Conservation (phyloP, 2,113 vertebrate species). For the Numida meleagris region DNA sequence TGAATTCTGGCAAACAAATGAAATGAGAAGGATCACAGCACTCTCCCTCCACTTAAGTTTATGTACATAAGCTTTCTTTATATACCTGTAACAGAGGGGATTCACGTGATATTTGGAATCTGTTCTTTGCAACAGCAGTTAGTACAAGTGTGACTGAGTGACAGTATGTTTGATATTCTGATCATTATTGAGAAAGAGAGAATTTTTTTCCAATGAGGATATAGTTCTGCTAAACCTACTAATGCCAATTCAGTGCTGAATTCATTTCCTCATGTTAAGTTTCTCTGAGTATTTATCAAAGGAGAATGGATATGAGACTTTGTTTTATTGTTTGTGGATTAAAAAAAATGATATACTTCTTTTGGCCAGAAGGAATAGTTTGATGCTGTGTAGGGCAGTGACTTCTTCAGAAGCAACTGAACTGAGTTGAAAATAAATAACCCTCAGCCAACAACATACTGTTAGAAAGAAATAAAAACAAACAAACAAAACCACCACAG, state of each 20-base stretch:
- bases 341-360: not conserved
- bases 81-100: not conserved
- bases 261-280: not conserved
- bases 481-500: rapidly evolving
- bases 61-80: not conserved
- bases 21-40: not conserved
- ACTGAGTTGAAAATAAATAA: not conserved
- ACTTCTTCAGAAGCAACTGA: not conserved
- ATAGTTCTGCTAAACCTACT: not conserved
- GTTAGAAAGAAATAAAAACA: not conserved
- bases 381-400: not conserved
- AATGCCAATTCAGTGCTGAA: not conserved
- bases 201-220: not conserved
- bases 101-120: not conserved
- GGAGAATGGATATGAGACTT: not conserved
- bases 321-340: slow-evolving; percentile 6
- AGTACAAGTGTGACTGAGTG: not conserved
- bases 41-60: not conserved
- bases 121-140: not conserved
- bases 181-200: not conserved
- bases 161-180: not conserved
- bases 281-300: not conserved
- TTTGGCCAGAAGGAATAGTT: not conserved
- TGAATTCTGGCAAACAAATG: not conserved
- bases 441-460: not conserved